A percentile compares a stretch with the other conserved stretches of the same genome.
These are phyloP conservation scores for Bujurquina vittata DNA, from an alignment of 2,113 vertebrate genomes.

Conservation along the genomic window DNA sequence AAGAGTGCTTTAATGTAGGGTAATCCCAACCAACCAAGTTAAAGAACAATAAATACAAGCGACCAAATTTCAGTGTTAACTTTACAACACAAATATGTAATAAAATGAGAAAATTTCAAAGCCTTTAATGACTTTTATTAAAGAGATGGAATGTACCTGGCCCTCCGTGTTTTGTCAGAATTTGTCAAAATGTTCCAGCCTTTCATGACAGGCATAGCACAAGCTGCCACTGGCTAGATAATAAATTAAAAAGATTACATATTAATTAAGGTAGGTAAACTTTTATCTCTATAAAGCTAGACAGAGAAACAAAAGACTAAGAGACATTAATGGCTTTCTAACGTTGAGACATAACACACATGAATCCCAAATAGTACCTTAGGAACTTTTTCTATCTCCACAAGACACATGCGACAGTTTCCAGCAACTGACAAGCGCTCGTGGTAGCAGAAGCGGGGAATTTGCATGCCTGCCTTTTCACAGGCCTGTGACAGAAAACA, in stretches of 20 bases:
- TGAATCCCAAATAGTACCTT: slow-evolving; percentile 81
- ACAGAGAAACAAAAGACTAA: neutral
- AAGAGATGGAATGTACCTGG: slow-evolving; percentile 82
- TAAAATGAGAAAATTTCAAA: too few species aligned
- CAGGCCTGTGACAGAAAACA: slow-evolving; percentile 82
- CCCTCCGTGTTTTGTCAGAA: slow-evolving; percentile 94
- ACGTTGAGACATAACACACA: neutral
- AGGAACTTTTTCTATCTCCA: slow-evolving; percentile 95
- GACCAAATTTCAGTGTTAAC: neutral
- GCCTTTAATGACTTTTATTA: neutral
- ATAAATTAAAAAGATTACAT: neutral
- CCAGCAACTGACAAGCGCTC: slow-evolving; percentile 94
- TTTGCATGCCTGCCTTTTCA: slow-evolving; percentile 93
- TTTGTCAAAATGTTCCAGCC: slow-evolving; percentile 97
- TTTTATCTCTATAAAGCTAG: neutral
- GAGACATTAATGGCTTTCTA: neutral
- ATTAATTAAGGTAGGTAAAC: neutral
- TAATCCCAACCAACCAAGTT: neutral
- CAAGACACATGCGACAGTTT: slow-evolving; percentile 96
- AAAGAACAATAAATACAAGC: neutral
- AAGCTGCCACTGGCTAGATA: slow-evolving; percentile 93
- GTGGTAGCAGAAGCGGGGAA: slow-evolving; percentile 96
- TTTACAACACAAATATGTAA: neutral
- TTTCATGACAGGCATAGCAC: slow-evolving; percentile 98
- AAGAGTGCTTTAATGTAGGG: neutral